Conservation (phyloP, 2,888 invertebrate species). For the Eupeodes latifasciatus region DNA sequence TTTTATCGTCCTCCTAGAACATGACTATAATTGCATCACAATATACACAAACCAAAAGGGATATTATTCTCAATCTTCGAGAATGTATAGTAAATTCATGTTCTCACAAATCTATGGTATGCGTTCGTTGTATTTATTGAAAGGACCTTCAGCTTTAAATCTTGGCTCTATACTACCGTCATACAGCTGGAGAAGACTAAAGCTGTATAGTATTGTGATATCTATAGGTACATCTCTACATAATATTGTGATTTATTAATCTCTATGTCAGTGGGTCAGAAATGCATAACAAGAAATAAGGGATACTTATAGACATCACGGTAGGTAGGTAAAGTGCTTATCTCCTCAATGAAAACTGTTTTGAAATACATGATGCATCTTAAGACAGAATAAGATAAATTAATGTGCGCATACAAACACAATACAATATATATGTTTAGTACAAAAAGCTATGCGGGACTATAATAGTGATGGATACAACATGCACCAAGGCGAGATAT, state of each 20-base stretch:
- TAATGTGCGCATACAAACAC: not conserved
- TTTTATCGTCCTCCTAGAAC: conserved; percentile 28
- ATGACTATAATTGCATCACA: conserved; percentile 45
- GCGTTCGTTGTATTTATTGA: not conserved
- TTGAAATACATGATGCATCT: conserved; percentile 30
- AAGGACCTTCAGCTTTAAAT: not conserved
- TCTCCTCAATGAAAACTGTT: conserved; percentile 32
- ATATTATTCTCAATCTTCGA: not conserved
- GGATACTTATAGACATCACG: not conserved
- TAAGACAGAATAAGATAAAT: conserved; percentile 14
- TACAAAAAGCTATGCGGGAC: not conserved
- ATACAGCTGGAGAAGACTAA: too few relatives aligned
- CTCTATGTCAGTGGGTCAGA: conserved; percentile 48
- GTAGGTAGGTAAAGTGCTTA: conserved; percentile 10
- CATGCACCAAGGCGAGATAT: not conserved
- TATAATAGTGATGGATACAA: not conserved
- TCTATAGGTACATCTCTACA: not conserved
- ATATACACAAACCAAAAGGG: not conserved
- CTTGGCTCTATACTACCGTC: not conserved
- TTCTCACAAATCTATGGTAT: not conserved
- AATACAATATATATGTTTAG: too few relatives aligned
- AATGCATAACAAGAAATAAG: conserved; percentile 8
- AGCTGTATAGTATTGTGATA: too few relatives aligned
- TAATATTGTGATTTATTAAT: conserved; percentile 58
- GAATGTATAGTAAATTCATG: not conserved